A percentile compares a stretch with the other conserved stretches of the same genome.
These are phyloP conservation scores for Sebastes vulpes DNA, from an alignment of 2,797 vertebrate species.

Conservation along the genomic window DNA sequence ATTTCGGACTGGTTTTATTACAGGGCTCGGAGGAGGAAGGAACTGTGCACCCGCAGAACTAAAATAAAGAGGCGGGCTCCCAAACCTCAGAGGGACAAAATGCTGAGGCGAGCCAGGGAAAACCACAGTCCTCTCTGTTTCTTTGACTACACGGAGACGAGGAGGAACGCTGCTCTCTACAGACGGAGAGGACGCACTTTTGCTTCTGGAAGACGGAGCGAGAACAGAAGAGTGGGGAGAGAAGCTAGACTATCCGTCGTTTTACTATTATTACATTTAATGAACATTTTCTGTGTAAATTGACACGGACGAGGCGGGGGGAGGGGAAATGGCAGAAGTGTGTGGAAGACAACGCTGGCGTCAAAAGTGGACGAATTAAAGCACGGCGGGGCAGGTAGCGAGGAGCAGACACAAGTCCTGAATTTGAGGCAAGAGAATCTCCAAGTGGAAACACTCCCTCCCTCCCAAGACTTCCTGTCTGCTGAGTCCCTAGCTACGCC, in stretches of 20 bases:
- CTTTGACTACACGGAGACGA: slow-evolving; percentile 24
- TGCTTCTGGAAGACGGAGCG: slow-evolving; percentile 46
- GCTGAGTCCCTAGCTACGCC: slow-evolving; percentile 10
- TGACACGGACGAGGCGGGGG: not conserved
- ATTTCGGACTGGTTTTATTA: slow-evolving; percentile 79
- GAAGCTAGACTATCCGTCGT: not conserved
- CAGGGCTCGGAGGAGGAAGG: slow-evolving; percentile 76
- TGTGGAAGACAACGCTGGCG: slow-evolving; percentile 67
- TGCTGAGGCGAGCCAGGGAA: slow-evolving; percentile 47
- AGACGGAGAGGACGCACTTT: not conserved
- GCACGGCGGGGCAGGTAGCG: slow-evolving; percentile 30
- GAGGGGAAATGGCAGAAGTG: slow-evolving; percentile 32
- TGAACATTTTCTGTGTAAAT: not conserved
- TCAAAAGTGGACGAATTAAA: slow-evolving; percentile 51
- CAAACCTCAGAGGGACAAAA: slow-evolving; percentile 74
- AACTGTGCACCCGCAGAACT: slow-evolving; percentile 70
- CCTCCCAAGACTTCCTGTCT: slow-evolving; percentile 33
- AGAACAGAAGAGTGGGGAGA: not conserved
- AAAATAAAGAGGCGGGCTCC: slow-evolving; percentile 67
- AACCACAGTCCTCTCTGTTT: slow-evolving; percentile 37
- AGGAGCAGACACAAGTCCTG: slow-evolving; percentile 38
- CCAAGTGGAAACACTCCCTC: not conserved
- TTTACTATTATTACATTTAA: not conserved
- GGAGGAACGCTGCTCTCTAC: slow-evolving; percentile 39
- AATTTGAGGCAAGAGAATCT: slow-evolving; percentile 3